These are phyloP conservation scores for Monochamus saltuarius DNA, from an alignment of 1,140 invertebrate genomes.

Conservation along the genomic window DNA sequence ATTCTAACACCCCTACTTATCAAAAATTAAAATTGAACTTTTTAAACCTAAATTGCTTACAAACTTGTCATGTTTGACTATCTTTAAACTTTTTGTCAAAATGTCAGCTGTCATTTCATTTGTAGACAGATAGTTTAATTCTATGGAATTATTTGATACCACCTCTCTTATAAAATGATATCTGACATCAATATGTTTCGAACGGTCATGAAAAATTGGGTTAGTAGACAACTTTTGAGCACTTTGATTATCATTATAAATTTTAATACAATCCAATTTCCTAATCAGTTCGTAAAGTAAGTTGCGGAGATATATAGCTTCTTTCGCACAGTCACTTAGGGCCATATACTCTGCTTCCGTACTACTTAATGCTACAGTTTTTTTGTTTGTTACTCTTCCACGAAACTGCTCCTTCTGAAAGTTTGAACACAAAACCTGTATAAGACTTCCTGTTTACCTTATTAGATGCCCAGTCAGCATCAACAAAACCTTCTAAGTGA, in stretches of 20 bases:
- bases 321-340: slow-evolving; percentile 36
- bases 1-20: no score
- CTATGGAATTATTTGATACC: slow-evolving; percentile 36
- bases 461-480: no score
- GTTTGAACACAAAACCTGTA: slow-evolving; percentile 40
- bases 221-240: slow-evolving; percentile 49
- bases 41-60: no score
- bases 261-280: no score
- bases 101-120: no score
- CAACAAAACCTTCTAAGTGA: no score
- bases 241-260: slow-evolving; percentile 45
- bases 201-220: slow-evolving; percentile 44
- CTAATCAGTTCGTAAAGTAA: slow-evolving; percentile 25
- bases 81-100: no score
- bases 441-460: slow-evolving; percentile 43
- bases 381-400: slow-evolving; percentile 45
- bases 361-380: slow-evolving; percentile 41
- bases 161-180: slow-evolving; percentile 31
- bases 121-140: no score
- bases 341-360: slow-evolving; percentile 49
- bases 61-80: no score
- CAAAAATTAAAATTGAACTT: no score
- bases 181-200: slow-evolving; percentile 45
- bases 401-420: slow-evolving; percentile 31
- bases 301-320: slow-evolving; percentile 36